Evolutionary conservation across 1,140 invertebrate species (phyloP).

Genomic region (Cherax quadricarinatus): DNA sequence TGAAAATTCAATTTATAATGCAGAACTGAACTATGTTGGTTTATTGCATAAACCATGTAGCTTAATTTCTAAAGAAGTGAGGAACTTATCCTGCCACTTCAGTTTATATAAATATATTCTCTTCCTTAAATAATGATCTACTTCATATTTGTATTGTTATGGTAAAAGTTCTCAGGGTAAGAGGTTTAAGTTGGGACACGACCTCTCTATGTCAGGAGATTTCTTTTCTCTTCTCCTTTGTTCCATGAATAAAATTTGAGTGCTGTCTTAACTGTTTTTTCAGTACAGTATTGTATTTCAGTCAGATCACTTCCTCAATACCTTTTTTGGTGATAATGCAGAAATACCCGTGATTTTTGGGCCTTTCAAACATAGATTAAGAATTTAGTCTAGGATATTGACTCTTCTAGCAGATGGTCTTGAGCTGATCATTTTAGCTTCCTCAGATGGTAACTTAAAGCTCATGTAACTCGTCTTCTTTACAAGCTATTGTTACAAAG

Average conservation of each 20-base stretch:
- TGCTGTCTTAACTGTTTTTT: too few species aligned
- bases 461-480: slow-evolving; percentile 10
- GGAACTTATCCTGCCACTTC: not conserved
- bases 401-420: not conserved
- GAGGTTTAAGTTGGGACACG: not conserved
- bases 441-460: not conserved
- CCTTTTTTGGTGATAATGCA: not conserved
- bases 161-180: not conserved
- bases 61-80: not conserved
- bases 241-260: not conserved
- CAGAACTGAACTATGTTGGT: not conserved
- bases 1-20: not conserved
- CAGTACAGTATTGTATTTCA: too few species aligned
- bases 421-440: not conserved
- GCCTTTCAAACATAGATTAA: not conserved
- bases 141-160: not conserved
- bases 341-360: slow-evolving; percentile 17
- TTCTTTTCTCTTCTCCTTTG: not conserved
- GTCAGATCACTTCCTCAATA: not conserved
- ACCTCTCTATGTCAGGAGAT: not conserved
- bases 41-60: not conserved
- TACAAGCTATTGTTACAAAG: slow-evolving; percentile 30
- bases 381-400: not conserved
- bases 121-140: not conserved
- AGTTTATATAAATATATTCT: not conserved